phyloP scores from a whole-genome alignment of 1,140 invertebrate species.

The Aplysia californica region DNA sequence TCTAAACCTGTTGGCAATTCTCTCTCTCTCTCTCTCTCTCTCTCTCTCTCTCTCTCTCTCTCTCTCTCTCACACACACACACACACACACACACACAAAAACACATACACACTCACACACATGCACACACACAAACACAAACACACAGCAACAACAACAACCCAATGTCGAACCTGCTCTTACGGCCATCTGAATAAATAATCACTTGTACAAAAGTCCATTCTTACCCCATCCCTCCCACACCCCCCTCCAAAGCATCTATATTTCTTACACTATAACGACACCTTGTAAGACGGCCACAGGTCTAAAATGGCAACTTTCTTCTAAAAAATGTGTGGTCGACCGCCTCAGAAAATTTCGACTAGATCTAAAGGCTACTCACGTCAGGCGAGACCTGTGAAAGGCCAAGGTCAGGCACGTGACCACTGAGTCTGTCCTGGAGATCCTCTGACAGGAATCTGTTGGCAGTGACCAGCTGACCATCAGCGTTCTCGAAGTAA shows the following conservation, averaged over 20 bases:
- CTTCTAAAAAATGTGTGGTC: not conserved
- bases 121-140: no score
- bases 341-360: not conserved
- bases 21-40: no score
- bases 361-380: not conserved
- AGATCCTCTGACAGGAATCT: not conserved
- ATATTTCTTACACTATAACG: not conserved
- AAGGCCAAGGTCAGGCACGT: slow-evolving; percentile 14
- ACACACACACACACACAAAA: no score
- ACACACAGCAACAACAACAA: no score
- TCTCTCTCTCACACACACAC: no score
- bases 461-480: not conserved
- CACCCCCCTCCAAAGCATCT: not conserved
- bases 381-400: slow-evolving; percentile 3
- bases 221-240: not conserved
- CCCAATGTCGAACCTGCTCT: no score
- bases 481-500: not conserved
- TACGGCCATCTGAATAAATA: no score
- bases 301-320: not conserved
- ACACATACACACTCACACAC: no score
- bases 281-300: not conserved
- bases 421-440: not conserved
- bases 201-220: not conserved
- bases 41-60: no score
- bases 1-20: no score